Conservation (phyloP, 2,888 invertebrate species). For the Agriotes lineatus region DNA sequence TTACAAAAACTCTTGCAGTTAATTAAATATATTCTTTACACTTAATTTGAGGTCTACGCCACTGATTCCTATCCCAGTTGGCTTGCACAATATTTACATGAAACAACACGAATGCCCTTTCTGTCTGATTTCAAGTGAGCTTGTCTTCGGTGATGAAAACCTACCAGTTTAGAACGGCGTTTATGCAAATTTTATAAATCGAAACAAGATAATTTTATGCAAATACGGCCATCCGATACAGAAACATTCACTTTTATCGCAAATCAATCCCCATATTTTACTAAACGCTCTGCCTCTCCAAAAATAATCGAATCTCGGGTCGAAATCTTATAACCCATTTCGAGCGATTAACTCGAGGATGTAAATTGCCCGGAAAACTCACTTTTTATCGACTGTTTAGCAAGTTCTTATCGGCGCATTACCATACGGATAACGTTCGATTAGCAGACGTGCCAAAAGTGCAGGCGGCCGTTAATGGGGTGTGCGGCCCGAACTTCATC, state of each 20-base stretch:
- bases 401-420: not conserved
- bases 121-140: not conserved
- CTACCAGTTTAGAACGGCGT: conserved; percentile 19
- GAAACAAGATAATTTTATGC: conserved; percentile 38
- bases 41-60: too few relatives aligned
- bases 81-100: not conserved
- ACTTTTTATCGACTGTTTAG: conserved; percentile 14
- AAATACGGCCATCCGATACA: conserved; percentile 28
- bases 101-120: conserved; percentile 3
- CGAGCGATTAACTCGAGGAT: conserved; percentile 2
- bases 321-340: conserved; percentile 19
- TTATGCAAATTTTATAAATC: conserved; percentile 42
- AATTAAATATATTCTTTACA: too few relatives aligned
- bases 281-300: conserved; percentile 1
- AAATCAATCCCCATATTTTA: conserved; percentile 22
- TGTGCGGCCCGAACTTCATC: conserved; percentile 18
- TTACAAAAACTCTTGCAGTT: too few relatives aligned
- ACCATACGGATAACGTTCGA: not conserved
- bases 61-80: too few relatives aligned
- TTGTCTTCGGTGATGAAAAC: not conserved
- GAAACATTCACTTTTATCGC: conserved; percentile 20
- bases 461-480: conserved; percentile 22
- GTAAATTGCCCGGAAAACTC: conserved; percentile 21
- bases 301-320: conserved; percentile 6
- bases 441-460: conserved; percentile 23